Evolutionary conservation across 2,797 vertebrate genomes (phyloP).

Genomic region (Pachyuromys duprasi): DNA sequence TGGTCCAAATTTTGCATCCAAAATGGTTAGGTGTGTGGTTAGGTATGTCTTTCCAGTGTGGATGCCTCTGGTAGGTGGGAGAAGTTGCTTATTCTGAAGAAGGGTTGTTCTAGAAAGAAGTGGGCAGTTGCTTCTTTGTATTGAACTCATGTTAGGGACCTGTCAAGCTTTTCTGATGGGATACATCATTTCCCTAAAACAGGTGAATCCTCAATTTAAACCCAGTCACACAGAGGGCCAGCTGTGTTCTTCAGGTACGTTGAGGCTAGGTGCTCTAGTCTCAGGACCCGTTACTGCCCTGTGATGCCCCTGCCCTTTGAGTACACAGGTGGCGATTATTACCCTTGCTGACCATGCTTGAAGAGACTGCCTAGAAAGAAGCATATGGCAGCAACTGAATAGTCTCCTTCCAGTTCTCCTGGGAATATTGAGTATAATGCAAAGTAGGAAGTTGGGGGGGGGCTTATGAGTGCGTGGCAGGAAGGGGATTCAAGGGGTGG

Average conservation of each 20-base stretch:
- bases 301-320: neutral
- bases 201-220: neutral
- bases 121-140: neutral
- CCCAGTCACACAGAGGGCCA: neutral
- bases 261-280: neutral
- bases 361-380: neutral
- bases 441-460: neutral
- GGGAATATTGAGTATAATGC: no score
- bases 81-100: neutral
- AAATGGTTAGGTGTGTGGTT: constrained; percentile 66
- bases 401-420: neutral
- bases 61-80: constrained; percentile 71
- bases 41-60: neutral
- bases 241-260: neutral
- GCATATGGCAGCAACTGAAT: neutral
- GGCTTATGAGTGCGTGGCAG: no score
- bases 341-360: neutral
- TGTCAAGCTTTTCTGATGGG: neutral
- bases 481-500: no score
- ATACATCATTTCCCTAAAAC: neutral
- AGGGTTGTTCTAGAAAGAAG: neutral
- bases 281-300: neutral
- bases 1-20: constrained; percentile 73
- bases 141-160: neutral
- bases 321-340: neutral